These are phyloP conservation scores for Channa striata DNA, from an alignment of 2,797 vertebrate species.

Conservation along the genomic window DNA sequence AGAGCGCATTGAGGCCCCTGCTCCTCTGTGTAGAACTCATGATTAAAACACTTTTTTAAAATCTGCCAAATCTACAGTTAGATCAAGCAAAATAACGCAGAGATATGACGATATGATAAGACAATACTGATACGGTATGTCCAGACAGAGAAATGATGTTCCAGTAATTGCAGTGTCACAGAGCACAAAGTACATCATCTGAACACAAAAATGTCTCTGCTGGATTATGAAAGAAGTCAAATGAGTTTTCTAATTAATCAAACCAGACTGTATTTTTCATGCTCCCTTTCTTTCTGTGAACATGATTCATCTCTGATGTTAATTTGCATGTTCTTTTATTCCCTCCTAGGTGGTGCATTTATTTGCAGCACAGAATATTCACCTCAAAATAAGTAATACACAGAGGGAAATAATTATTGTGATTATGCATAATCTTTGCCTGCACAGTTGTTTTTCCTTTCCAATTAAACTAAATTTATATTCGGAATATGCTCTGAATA, in stretches of 20 bases:
- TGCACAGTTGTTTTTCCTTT: constrained; percentile 74
- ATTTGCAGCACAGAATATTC: constrained; percentile 74
- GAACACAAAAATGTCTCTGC: not conserved
- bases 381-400: constrained; percentile 73
- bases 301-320: constrained; percentile 59
- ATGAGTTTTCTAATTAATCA: constrained; percentile 56
- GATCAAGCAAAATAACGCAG: constrained; percentile 14
- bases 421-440: constrained; percentile 79
- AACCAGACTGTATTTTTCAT: constrained; percentile 45
- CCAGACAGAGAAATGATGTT: not conserved
- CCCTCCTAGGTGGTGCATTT: constrained; percentile 70
- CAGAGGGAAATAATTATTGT: constrained; percentile 78
- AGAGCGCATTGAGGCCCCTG: not conserved
- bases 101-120: too few species aligned
- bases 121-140: not conserved
- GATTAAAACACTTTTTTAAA: constrained; percentile 20
- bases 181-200: not conserved
- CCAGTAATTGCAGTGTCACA: not conserved
- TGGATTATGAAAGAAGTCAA: constrained; percentile 24
- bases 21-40: constrained; percentile 6
- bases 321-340: constrained; percentile 75
- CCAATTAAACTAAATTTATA: constrained; percentile 76
- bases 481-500: constrained; percentile 65
- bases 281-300: constrained; percentile 26
- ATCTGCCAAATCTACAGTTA: constrained; percentile 4